These are phyloP conservation scores for Emydoidea blandingii DNA, from an alignment of 2,797 vertebrate species.

Conservation along the genomic window DNA sequence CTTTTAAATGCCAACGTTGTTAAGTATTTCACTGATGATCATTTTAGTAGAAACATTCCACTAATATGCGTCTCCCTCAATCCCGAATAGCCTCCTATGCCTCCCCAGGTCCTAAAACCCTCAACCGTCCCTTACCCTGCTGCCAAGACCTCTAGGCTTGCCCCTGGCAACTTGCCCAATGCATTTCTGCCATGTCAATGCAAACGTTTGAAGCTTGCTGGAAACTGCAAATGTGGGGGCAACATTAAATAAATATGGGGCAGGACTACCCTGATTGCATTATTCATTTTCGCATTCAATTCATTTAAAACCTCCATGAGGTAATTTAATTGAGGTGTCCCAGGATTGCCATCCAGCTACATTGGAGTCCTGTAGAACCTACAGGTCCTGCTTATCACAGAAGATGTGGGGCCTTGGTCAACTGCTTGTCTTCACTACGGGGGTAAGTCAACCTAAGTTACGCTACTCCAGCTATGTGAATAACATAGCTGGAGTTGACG, in stretches of 20 bases:
- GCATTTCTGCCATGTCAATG: conserved; percentile 5
- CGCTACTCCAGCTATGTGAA: too few species aligned
- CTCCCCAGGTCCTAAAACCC: background rate
- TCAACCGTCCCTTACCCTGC: background rate
- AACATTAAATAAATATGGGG: background rate
- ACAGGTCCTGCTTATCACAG: background rate
- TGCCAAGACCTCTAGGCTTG: background rate
- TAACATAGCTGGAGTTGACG: too few species aligned
- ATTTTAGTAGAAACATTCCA: background rate
- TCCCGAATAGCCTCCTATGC: background rate
- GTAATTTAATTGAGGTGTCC: background rate
- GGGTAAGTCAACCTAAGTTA: too few species aligned
- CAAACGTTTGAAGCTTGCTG: background rate
- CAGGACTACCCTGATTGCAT: background rate
- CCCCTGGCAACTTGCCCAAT: background rate
- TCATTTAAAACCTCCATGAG: background rate
- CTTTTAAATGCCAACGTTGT: background rate
- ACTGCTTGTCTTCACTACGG: too few species aligned
- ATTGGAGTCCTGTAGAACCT: background rate
- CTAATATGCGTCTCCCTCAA: background rate
- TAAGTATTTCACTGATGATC: background rate
- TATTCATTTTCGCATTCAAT: background rate
- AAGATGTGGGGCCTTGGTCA: background rate
- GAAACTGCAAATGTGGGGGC: background rate
- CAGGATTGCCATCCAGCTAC: background rate